phyloP scores from a whole-genome alignment of 2,888 invertebrate species.

The Leptopilina syphax region DNA sequence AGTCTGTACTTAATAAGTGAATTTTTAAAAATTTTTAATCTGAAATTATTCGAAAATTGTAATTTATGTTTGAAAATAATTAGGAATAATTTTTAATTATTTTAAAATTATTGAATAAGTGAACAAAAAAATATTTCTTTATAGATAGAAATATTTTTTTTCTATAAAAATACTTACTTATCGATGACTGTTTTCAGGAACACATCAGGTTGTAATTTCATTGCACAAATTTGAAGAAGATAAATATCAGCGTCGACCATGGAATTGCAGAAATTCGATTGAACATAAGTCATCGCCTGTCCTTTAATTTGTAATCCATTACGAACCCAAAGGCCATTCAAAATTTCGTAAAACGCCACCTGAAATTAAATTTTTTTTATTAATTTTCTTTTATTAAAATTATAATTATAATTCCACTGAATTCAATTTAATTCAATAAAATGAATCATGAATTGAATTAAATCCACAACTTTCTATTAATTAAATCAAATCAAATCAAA shows the following conservation, averaged over 20 bases:
- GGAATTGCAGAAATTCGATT: conserved; percentile 98
- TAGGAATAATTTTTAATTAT: no score
- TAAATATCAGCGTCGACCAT: conserved; percentile 99
- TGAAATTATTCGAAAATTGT: no score
- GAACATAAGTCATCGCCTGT: conserved; percentile 99
- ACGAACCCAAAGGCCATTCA: conserved; percentile 96
- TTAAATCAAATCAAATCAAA: no score
- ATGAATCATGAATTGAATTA: no score
- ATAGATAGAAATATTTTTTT: no score
- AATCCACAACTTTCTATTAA: no score
- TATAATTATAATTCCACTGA: not conserved
- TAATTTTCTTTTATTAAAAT: not conserved
- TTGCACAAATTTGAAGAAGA: conserved; percentile 95
- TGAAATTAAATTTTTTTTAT: conserved; percentile 75
- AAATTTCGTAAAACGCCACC: conserved; percentile 97
- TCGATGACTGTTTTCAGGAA: conserved; percentile 93
- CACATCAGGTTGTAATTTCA: conserved; percentile 90
- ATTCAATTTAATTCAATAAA: not conserved
- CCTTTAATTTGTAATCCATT: conserved; percentile 98
- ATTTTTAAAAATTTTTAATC: no score
- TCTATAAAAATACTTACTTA: conserved; percentile 79
- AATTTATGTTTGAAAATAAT: no score
- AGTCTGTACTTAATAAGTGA: no score
- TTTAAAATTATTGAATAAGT: no score
- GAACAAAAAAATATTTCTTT: no score